Evolutionary conservation across 30 jellyfish, hydroid and myxozoan species (phyloP), one percentile per base, ranked within the genome.

Genomic region (Pelagia noctiluca): DNA sequence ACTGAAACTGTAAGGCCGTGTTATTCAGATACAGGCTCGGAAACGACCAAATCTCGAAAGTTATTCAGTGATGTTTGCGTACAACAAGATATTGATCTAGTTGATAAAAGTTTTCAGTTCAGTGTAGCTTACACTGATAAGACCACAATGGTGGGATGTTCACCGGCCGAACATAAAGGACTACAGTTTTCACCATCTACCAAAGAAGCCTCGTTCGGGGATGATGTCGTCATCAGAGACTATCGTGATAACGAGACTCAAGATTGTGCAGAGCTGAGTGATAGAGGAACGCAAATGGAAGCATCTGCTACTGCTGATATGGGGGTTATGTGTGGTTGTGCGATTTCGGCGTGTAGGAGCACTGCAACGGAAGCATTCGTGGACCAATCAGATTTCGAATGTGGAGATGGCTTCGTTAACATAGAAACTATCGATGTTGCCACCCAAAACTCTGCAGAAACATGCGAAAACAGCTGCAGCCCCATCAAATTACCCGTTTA

Each of bases 321-420:
- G 25, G 57, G 87, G 21, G 33, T 11, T 25, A 50, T 38, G 82
- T 30, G 31, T 71, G 93, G 93, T 0, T 80, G 94, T 47, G 82
- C 83, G 30, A 22, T 71, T 32, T 36, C 23, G 2, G 83, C 36
- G 1, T 50, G 50, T 21, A 28, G 11, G 54, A 37, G 76, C n/a
- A 69, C 26, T 0, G 80, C 71, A 63, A 42, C 29, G 21, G 77
- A 76, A 35, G 50, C 87, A 29, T 4, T 25, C 25, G 82, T 86
- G 28, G 65, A 62, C 42, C 37, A 26, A 2, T 23, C n/a, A 25
- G 96, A 94, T 57, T 94, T 94, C 57, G 22, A 80, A 57, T 94
- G 99, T 64, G 99, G 99, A 3, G 96, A 88, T 3, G 91, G 73
- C 2, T 2, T 24, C 0, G 99, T 92, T 21, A 79, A 24, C 8